Evolutionary conservation across 2,888 invertebrate species (phyloP).

Genomic region (Eledona agricola): DNA sequence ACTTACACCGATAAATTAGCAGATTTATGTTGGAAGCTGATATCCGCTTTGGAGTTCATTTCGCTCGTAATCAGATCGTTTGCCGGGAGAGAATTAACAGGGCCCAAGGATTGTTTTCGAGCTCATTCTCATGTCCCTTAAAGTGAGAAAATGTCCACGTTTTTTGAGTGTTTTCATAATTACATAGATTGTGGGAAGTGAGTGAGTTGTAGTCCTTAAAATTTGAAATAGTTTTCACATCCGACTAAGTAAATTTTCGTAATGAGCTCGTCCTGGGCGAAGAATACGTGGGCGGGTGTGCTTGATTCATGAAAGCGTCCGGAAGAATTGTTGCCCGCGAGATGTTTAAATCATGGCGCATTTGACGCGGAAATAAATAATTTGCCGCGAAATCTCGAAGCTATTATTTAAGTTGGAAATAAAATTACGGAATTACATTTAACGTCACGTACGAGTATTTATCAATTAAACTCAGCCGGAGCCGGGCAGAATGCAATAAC

Average conservation of each 20-base stretch:
- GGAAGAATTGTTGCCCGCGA: conserved; percentile 4
- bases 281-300: conserved; percentile 11
- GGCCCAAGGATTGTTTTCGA: conserved; percentile 45
- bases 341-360: conserved; percentile 26
- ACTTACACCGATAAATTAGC: conserved; percentile 46
- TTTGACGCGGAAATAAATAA: conserved; percentile 43
- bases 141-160: too few relatives aligned
- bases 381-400: conserved; percentile 41
- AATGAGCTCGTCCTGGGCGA: conserved; percentile 27
- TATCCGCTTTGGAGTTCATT: conserved; percentile 47
- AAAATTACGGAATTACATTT: conserved; percentile 44
- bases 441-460: conserved; percentile 56
- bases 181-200: too few relatives aligned
- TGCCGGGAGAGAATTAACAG: conserved; percentile 50
- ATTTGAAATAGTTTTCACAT: conserved; percentile 43
- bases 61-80: conserved; percentile 49
- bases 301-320: conserved; percentile 16
- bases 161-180: too few relatives aligned
- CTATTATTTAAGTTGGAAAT: conserved; percentile 44
- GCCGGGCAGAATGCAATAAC: conserved; percentile 54
- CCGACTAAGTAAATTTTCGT: conserved; percentile 36
- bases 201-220: too few relatives aligned
- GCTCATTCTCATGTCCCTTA: conserved; percentile 41
- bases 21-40: conserved; percentile 46
- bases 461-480: conserved; percentile 56